phyloP scores from a whole-genome alignment of 2,113 vertebrate species.

The Equus quagga region DNA sequence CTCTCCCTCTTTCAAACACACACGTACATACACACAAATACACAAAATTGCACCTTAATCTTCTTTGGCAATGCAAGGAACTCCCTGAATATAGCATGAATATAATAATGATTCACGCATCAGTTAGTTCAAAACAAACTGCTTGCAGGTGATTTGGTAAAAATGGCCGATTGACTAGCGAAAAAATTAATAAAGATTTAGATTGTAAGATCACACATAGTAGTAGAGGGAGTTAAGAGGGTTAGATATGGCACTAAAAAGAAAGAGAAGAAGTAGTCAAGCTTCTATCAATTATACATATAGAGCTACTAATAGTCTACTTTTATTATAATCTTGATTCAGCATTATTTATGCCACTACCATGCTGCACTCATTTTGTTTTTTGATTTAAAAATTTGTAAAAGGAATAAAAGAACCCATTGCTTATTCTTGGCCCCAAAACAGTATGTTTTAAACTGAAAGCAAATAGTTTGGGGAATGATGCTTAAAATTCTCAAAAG shows the following conservation, averaged over 20 bases:
- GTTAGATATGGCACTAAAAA: not conserved
- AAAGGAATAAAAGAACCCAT: not conserved
- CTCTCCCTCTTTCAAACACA: not conserved
- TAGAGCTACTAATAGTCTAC: not conserved
- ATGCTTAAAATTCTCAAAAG: not conserved
- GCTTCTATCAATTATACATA: not conserved
- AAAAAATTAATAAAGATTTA: not conserved
- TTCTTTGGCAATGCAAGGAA: not conserved
- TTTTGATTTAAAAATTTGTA: conserved; percentile 13
- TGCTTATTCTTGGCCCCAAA: not conserved
- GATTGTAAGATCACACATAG: not conserved
- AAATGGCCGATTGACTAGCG: not conserved
- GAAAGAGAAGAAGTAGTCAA: not conserved
- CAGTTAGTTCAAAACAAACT: not conserved
- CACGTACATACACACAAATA: not conserved
- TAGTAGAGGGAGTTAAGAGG: not conserved
- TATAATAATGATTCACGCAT: not conserved
- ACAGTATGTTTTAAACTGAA: not conserved
- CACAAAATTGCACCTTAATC: not conserved
- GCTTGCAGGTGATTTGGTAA: not conserved
- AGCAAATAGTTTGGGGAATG: not conserved
- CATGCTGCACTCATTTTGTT: not conserved
- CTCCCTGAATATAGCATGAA: not conserved
- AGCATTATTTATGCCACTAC: not conserved
- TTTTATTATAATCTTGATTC: not conserved